Evolutionary conservation across 1,140 invertebrate species (phyloP), one percentile per base, ranked within the genome.

Genomic region (Drosophila saltans): DNA sequence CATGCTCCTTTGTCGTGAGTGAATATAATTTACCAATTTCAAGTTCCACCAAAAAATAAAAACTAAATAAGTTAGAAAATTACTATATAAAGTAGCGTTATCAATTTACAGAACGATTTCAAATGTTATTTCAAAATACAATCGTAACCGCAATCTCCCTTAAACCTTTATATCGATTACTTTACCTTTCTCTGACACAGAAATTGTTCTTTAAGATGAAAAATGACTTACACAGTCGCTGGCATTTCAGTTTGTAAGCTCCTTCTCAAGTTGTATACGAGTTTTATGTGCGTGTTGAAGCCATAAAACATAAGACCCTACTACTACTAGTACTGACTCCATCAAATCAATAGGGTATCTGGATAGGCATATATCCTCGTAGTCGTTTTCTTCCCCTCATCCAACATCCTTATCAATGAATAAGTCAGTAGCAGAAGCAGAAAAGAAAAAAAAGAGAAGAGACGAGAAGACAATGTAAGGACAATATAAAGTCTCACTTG

Each of bases 391-490:
- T 30, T 4, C 28, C 28, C 3, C 6, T 36, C 33, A 36, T 0
- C 33, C 33, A 2, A 5, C 45, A 26, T 52, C 10, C 6, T 8
- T 26, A 52, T 52, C 67, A 66, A 77, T 77, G 74, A 77, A 76
- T 75, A 75, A 76, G 73, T 76, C 72, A 76, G 66, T 7, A 40
- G 61, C 30, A 43, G 36, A 26, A 64, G 28, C 16, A 10, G 6
- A 36, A 4, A 30, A 30, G 4, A 7, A 36, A 7, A 36, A 36
- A 7, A 36, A 36, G 33, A 36, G 33, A 36, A 36, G 33, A 59
- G 59, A 24, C 64, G 43, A 28, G 66, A 62, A 76, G 30, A 76
- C 48, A 26, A 26, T 26, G 45, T 52, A 26, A 26, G 24, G 45
- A 52, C 45, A 52, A 52, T 52, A 52, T 52, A 52, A 52, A 52